A percentile compares a stretch with the other conserved stretches of the same genome.
These are phyloP conservation scores for Melanerpes formicivorus DNA, from an alignment of 2,113 vertebrate genomes.

Conservation along the genomic window DNA sequence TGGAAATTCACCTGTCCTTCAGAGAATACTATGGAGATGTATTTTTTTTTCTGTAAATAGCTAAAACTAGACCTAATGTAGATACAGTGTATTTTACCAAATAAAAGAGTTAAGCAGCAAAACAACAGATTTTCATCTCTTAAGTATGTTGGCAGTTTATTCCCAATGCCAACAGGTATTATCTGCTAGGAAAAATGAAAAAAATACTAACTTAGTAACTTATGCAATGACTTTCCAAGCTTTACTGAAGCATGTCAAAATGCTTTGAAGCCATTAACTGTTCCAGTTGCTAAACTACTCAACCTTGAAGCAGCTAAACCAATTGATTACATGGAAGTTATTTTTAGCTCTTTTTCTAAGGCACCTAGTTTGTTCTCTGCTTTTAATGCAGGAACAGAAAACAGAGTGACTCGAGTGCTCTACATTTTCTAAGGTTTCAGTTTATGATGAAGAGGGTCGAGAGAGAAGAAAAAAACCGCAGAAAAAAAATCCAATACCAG, in stretches of 20 bases:
- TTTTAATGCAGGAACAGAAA: neutral
- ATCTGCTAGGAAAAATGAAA: neutral
- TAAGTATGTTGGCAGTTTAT: neutral
- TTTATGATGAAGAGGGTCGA: neutral
- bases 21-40: neutral
- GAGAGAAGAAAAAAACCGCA: neutral
- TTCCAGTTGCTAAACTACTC: neutral
- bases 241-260: neutral
- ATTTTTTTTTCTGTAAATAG: neutral
- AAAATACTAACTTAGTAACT: neutral
- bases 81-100: neutral
- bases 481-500: neutral
- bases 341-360: neutral
- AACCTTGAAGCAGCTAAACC: neutral
- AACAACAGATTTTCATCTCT: neutral
- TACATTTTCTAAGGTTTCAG: neutral
- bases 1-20: neutral
- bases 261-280: neutral
- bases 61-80: neutral
- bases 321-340: neutral
- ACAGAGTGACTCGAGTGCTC: neutral
- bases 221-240: neutral
- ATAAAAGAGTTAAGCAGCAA: neutral
- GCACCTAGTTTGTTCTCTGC: neutral
- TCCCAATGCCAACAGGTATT: accelerated